Evolutionary conservation across 2,888 invertebrate species (phyloP), one percentile per base, ranked within the genome.

Genomic region (Trichogramma evanescens): DNA sequence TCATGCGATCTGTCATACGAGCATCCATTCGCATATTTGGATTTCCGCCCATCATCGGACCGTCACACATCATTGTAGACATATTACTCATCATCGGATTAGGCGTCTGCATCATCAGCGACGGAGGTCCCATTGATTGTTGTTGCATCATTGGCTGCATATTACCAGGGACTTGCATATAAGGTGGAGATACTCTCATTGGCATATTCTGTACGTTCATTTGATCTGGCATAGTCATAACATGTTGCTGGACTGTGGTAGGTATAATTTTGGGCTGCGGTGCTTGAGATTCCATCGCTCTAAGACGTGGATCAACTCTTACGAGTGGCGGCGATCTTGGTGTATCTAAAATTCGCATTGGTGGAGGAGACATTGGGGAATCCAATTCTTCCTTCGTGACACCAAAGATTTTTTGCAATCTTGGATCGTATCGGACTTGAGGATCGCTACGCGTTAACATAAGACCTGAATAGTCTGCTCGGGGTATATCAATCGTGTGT

Each of bases 401-500:
- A 58, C 89, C 83, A 73, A 91, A 88, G 58, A 91, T 88, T 76
- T 87, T 88, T 63, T 86, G 80, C 63, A 92, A 72, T 58, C 92
- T 83, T 2, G 92, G 92, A 81, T 92, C 92, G 42, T 85, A 82
- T 50, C 87, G 81, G 4, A 80, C 87, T 72, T 89, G 86, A 4
- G 87, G 85, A 70, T 88, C 87, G 59, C 86, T 85, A 7, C 85
- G 85, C 67, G 83, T 87, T 59, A 88, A 80, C 69, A 87, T 86
- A 56, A 91, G 82, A 63, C 89, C 88, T 0, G 85, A 86, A 72
- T 89, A 91, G 72, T 89, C 88, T 0, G 90, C 88, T 46, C 86
- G 82, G 0, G 89, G 88, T 70, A 91, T 85, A 59, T 86, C 85
- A 58, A 90, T 77, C 9, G 79, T 70, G 49, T 75, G 45, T n/a